phyloP scores from a whole-genome alignment of 2,113 vertebrate genomes.

The Pelvicachromis taeniatus region DNA sequence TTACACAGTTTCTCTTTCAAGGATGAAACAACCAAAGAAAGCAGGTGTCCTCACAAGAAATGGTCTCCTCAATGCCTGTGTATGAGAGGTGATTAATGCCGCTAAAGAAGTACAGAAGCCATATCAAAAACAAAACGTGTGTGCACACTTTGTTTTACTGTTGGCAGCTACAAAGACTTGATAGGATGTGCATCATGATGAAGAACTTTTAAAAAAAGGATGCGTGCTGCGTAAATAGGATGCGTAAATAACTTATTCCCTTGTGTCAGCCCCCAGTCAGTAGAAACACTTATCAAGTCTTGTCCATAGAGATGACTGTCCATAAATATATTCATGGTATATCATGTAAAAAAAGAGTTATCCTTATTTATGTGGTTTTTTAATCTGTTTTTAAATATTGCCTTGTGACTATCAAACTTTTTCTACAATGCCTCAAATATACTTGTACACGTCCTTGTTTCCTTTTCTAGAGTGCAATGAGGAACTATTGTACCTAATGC shows the following conservation, averaged over 20 bases:
- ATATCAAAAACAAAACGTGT: neutral
- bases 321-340: neutral
- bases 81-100: neutral
- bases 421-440: neutral
- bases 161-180: neutral
- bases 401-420: neutral
- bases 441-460: neutral
- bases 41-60: constrained; percentile 17
- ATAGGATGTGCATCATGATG: neutral
- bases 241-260: neutral
- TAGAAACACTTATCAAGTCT: neutral
- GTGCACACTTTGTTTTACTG: neutral
- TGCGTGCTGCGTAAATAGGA: too few relatives aligned
- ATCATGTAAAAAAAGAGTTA: neutral
- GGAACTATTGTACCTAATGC: neutral
- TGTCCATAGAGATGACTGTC: neutral
- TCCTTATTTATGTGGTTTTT: neutral
- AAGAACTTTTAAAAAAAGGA: neutral
- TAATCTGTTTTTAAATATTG: neutral
- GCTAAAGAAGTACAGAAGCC: neutral
- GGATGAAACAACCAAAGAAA: constrained; percentile 47
- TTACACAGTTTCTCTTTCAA: constrained; percentile 61
- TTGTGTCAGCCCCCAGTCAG: neutral
- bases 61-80: neutral
- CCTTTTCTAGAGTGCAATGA: neutral